phyloP scores from a whole-genome alignment of 2,797 vertebrate species.

The Channallabes apus region DNA sequence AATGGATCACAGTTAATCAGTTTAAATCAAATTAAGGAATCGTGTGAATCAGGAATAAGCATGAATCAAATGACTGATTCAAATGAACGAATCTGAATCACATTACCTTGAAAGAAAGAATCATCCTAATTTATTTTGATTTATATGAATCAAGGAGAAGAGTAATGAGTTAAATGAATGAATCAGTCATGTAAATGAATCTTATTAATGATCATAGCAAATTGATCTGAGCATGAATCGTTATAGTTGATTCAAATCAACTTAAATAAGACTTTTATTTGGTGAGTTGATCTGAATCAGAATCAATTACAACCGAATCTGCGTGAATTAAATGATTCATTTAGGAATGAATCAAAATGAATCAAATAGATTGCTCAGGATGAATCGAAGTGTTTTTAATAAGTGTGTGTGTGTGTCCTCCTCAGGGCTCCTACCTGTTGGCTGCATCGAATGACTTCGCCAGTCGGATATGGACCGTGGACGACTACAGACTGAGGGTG shows the following conservation, averaged over 20 bases:
- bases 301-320: background rate
- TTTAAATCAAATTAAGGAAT: background rate
- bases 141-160: no score
- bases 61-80: background rate
- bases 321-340: background rate
- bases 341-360: background rate
- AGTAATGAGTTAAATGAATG: background rate
- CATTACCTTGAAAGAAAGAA: no score
- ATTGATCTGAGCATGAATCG: background rate
- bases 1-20: background rate
- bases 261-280: no score
- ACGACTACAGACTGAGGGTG: slow-evolving; percentile 92
- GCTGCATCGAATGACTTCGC: slow-evolving; percentile 97
- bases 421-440: slow-evolving; percentile 88
- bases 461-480: slow-evolving; percentile 96
- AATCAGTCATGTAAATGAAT: background rate
- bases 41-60: background rate
- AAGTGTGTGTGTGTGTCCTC: background rate
- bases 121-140: no score
- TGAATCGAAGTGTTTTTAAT: background rate
- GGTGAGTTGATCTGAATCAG: background rate
- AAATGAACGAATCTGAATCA: background rate
- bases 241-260: background rate
- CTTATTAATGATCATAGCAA: no score
- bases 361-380: background rate